A percentile compares a stretch with the other conserved stretches of the same genome.
These are phyloP conservation scores for Salminus brasiliensis DNA, from an alignment of 2,113 vertebrate genomes.

Conservation along the genomic window DNA sequence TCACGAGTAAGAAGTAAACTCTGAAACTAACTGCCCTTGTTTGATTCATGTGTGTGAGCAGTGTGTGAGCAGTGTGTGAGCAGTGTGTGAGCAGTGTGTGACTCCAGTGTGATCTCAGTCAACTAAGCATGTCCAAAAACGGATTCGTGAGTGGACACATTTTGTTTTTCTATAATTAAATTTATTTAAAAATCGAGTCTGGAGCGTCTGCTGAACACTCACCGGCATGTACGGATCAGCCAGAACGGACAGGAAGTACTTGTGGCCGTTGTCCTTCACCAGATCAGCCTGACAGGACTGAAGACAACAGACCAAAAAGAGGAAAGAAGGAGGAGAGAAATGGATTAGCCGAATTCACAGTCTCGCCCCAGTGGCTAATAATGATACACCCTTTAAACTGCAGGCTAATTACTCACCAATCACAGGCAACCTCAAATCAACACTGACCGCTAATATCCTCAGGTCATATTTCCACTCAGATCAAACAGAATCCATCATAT, in stretches of 20 bases:
- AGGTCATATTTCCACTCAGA: too few relatives aligned
- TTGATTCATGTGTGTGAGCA: neutral
- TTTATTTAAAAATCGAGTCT: neutral
- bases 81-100: neutral
- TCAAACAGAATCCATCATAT: too few relatives aligned
- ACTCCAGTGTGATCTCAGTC: neutral
- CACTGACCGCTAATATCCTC: too few relatives aligned
- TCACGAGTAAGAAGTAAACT: neutral
- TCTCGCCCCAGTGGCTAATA: too few relatives aligned
- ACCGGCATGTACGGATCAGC: conserved; percentile 98
- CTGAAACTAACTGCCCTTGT: neutral
- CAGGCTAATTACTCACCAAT: too few relatives aligned
- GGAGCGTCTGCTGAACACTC: conserved; percentile 64
- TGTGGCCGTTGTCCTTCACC: conserved; percentile 98
- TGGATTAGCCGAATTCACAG: too few relatives aligned
- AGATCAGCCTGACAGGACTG: conserved; percentile 98
- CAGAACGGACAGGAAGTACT: conserved; percentile 98
- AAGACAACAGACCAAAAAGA: conserved; percentile 17
- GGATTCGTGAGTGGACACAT: neutral
- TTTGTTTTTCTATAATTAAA: conserved; percentile 4
- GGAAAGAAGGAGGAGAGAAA: neutral
- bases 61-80: too few relatives aligned
- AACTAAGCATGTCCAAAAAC: neutral
- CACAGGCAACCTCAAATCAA: too few relatives aligned
- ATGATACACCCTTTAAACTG: too few relatives aligned